Base-by-base conservation (phyloP, 2,888 invertebrate genomes). In the Nemurella pictetii region DNA sequence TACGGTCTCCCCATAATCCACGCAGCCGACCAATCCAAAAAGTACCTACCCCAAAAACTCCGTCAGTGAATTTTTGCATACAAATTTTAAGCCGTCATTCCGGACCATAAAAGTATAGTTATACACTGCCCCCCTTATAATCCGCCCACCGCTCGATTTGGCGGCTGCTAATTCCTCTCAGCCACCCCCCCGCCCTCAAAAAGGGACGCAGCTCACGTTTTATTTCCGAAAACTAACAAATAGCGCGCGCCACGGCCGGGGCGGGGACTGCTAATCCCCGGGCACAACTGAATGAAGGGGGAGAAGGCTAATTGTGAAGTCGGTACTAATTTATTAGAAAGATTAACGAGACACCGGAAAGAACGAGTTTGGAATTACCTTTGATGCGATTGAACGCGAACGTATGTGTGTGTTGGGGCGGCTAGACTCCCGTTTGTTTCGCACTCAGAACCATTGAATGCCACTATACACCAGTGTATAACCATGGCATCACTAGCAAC, bases 351-450 rank as follows among this genome's bases (percentile, higher is more conserved):
- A 55, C 4, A 12, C 27, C 5, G 29, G 20, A 28, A 78, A n/a
- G 30, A 78, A 12, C 78, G 28, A 5, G 78, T 78, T 78, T n/a
- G n/a, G 30, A 28, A 78, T 30, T 78, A 78, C 55, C 55, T 55
- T 12, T 55, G 55, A 20, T 2, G 55, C 9, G 2, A 55, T 55
- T 55, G 15, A 55, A 55, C 55, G 55, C 9, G 9, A 20, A 20
- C 3, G 9, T 55, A 20, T 2, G 55, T 55, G 20, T 20, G 55
- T 55, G 32, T 32, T 32, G 9, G 9, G 9, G 32, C 32, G 32
- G 32, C n/a, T n/a, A n/a, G n/a, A n/a, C n/a, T n/a, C n/a, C n/a
- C n/a, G n/a, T n/a, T n/a, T n/a, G n/a, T n/a, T n/a, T n/a, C n/a
- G n/a, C n/a, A n/a, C n/a, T n/a, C n/a, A n/a, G n/a, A n/a, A n/a